Conservation (phyloP, 2,797 vertebrate species). For the Melanotaenia pygmaea region DNA sequence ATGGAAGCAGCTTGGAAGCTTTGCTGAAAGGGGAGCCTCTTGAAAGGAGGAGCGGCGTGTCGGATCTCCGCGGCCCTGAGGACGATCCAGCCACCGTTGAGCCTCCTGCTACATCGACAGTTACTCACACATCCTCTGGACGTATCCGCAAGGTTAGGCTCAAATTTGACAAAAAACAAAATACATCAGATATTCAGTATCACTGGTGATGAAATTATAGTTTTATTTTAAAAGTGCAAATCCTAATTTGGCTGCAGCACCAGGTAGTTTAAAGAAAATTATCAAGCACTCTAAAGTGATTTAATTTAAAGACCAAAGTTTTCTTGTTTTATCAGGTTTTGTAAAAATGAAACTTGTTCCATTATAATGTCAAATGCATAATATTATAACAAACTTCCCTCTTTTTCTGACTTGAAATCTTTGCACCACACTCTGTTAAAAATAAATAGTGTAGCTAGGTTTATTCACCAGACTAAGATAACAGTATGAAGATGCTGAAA, state of each 20-base stretch:
- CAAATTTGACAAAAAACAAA: background rate
- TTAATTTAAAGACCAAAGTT: too few relatives aligned
- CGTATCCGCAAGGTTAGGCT: slow-evolving; percentile 88
- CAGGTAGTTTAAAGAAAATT: too few relatives aligned
- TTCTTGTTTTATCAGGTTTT: too few relatives aligned
- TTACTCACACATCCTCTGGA: slow-evolving; percentile 83
- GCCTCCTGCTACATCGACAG: slow-evolving; percentile 83
- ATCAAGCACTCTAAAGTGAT: too few relatives aligned
- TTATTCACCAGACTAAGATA: background rate
- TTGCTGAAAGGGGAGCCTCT: slow-evolving; percentile 90
- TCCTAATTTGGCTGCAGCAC: too few relatives aligned
- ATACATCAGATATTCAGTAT: too few relatives aligned
- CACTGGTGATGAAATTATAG: background rate
- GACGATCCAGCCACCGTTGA: slow-evolving; percentile 86
- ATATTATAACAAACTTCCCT: background rate
- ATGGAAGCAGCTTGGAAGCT: slow-evolving; percentile 95
- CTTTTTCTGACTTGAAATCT: background rate
- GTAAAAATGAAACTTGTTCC: too few relatives aligned
- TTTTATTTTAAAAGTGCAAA: background rate
- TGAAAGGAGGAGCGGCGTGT: slow-evolving; percentile 85
- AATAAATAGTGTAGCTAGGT: too few relatives aligned
- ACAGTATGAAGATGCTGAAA: background rate
- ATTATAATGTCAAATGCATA: background rate
- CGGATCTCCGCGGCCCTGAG: slow-evolving; percentile 87
- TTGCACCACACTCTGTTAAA: background rate